A percentile compares a stretch with the other conserved stretches of the same genome.
These are phyloP conservation scores for Chrosomus eos DNA, from an alignment of 2,797 vertebrate genomes.

Conservation along the genomic window DNA sequence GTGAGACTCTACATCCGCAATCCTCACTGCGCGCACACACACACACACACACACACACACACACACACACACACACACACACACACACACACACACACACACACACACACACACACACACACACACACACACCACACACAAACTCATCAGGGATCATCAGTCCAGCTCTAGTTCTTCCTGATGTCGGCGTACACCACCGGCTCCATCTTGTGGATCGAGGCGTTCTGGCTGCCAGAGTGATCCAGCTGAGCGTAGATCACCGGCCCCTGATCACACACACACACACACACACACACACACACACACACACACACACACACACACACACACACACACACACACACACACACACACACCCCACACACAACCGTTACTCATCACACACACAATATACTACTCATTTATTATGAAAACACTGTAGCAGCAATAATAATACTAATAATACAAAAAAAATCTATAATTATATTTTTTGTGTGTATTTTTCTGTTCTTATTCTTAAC, in stretches of 20 bases:
- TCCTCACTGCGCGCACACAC: no score
- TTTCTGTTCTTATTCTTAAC: neutral
- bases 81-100: neutral
- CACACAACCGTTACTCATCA: no score
- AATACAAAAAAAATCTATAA: no score
- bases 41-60: neutral
- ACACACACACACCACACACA: neutral
- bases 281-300: no score
- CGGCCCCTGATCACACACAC: constrained; percentile 77
- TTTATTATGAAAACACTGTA: neutral
- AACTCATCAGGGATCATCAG: neutral
- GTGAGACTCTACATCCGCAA: neutral
- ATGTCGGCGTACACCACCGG: constrained; percentile 96
- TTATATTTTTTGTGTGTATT: neutral
- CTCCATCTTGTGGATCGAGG: constrained; percentile 93
- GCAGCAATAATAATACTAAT: neutral
- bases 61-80: neutral
- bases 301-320: no score
- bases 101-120: constrained; percentile 2
- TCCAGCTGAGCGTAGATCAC: constrained; percentile 95
- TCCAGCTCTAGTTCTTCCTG: constrained; percentile 85
- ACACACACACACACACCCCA: no score
- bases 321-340: no score
- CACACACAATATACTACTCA: no score
- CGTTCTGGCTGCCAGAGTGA: constrained; percentile 89